Percentiles rank a stretch among this genome's conserved stretches.
phyloP scores from a whole-genome alignment of 2,797 vertebrate species.

The Rhynchotus rufescens region DNA sequence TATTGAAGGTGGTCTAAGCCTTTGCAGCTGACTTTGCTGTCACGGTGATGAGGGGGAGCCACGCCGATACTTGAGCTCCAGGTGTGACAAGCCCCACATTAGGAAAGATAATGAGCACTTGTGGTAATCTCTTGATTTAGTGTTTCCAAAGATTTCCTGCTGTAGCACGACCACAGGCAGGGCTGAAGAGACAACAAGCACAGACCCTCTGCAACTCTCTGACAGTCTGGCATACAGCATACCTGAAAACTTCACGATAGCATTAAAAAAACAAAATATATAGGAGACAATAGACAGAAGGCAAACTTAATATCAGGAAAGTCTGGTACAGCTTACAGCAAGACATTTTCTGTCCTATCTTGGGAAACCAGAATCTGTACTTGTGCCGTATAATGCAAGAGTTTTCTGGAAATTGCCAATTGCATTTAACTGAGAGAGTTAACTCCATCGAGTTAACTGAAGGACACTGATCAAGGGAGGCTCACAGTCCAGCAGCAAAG shows the following conservation, averaged over 20 bases:
- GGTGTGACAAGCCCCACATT: neutral
- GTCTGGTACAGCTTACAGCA: neutral
- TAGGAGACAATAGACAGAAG: neutral
- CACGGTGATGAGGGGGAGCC: neutral
- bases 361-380: neutral
- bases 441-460: conserved; percentile 57
- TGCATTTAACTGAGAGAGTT: conserved; percentile 33
- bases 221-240: neutral
- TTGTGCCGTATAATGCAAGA: conserved; percentile 42
- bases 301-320: conserved; percentile 7
- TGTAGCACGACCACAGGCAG: neutral
- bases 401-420: conserved; percentile 27
- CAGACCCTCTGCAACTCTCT: neutral
- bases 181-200: neutral
- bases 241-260: neutral
- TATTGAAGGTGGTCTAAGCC: neutral
- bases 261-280: neutral
- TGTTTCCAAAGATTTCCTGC: neutral
- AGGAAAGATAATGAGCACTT: neutral
- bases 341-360: neutral
- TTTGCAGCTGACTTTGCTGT: neutral
- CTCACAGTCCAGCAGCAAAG: conserved; percentile 61
- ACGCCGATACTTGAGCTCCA: neutral
- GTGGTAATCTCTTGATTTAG: neutral
- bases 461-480: conserved; percentile 58